phyloP scores from a whole-genome alignment of 2,113 vertebrate genomes.

The Pseudorhombus dupliciocellatus region DNA sequence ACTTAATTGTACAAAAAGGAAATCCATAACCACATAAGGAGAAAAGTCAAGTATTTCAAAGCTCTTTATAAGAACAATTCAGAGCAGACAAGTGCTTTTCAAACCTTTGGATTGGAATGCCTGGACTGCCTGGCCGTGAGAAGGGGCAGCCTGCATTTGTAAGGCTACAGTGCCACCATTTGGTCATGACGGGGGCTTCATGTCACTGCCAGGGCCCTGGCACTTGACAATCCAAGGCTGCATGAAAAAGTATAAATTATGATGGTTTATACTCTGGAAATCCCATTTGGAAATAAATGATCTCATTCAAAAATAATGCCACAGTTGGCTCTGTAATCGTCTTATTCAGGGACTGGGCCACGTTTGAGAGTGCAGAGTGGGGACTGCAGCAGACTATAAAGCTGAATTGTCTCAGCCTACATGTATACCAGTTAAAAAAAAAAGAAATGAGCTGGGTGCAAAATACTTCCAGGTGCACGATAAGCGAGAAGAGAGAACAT shows the following conservation, averaged over 20 bases:
- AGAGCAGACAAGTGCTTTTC: slow-evolving; percentile 85
- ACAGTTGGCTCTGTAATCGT: slow-evolving; percentile 29
- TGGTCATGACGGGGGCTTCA: slow-evolving; percentile 51
- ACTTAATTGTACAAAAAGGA: slow-evolving; percentile 83
- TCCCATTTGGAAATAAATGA: slow-evolving; percentile 38
- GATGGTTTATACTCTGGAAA: slow-evolving; percentile 36
- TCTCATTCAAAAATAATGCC: slow-evolving; percentile 37
- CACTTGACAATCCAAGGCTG: slow-evolving; percentile 1
- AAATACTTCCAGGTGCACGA: slow-evolving; percentile 66
- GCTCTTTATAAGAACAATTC: slow-evolving; percentile 86
- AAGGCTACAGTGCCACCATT: slow-evolving; percentile 79
- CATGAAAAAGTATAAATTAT: slow-evolving; percentile 22
- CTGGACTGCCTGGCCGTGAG: slow-evolving; percentile 48
- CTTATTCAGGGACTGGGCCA: slow-evolving; percentile 21
- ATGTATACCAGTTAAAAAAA: slow-evolving; percentile 29
- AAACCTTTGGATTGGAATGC: slow-evolving; percentile 81
- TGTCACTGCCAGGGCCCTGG: background rate
- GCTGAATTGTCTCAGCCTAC: slow-evolving; percentile 10
- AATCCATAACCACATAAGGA: slow-evolving; percentile 84
- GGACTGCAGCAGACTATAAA: slow-evolving; percentile 10
- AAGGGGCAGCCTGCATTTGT: slow-evolving; percentile 65
- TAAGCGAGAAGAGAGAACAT: slow-evolving; percentile 47
- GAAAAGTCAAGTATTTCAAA: slow-evolving; percentile 86
- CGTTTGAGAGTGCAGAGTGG: background rate
- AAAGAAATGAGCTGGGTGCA: slow-evolving; percentile 22